Conservation (phyloP, 2,797 vertebrate species). For the Capromys pilorides region DNA sequence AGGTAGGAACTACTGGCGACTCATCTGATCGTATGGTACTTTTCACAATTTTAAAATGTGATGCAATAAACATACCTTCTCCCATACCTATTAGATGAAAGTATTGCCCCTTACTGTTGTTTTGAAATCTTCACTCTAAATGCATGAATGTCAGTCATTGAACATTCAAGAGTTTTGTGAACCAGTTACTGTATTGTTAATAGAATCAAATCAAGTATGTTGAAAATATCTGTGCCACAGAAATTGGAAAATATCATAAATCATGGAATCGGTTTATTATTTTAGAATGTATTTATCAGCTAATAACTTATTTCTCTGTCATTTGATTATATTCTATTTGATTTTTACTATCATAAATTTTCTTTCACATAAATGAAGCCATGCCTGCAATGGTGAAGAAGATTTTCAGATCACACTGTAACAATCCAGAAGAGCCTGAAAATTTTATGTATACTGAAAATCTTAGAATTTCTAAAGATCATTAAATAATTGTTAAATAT, state of each 20-base stretch:
- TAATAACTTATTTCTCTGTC: not conserved
- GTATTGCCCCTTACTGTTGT: not conserved
- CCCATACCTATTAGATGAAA: not conserved
- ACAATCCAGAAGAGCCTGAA: not conserved
- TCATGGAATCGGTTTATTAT: not conserved
- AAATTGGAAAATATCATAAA: not conserved
- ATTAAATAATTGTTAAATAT: not conserved
- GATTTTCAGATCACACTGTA: not conserved
- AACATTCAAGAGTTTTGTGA: not conserved
- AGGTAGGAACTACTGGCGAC: not conserved
- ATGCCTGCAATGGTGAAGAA: not conserved
- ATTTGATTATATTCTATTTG: constrained; percentile 40
- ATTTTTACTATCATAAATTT: not conserved
- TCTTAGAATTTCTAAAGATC: not conserved
- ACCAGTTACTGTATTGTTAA: not conserved
- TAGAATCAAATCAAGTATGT: not conserved
- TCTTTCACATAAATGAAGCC: not conserved
- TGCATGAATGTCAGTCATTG: not conserved
- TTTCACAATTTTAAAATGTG: not conserved
- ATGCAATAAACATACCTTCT: not conserved
- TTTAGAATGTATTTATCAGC: not conserved
- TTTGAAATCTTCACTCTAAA: not conserved
- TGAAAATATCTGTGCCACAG: not conserved
- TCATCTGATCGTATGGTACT: not conserved
- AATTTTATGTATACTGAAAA: not conserved